These are phyloP conservation scores for Ferrisia virgata DNA, from an alignment of 2,888 invertebrate genomes.

Conservation along the genomic window DNA sequence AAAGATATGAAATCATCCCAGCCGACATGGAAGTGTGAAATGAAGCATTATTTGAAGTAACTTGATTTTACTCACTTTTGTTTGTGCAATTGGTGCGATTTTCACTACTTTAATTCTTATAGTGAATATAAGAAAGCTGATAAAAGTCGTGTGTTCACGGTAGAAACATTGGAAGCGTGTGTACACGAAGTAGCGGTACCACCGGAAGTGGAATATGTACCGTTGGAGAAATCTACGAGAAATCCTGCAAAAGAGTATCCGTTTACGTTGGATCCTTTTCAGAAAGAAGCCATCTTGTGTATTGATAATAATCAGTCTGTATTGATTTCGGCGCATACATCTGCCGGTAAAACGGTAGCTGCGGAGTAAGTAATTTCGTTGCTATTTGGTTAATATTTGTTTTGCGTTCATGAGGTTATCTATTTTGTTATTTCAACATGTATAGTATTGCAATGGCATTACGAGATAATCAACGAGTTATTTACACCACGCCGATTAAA, in stretches of 20 bases:
- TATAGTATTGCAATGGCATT: slow-evolving; percentile 95
- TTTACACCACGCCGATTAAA: slow-evolving; percentile 99
- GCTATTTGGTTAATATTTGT: neutral
- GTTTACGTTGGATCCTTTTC: slow-evolving; percentile 95
- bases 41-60: slow-evolving; percentile 29
- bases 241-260: slow-evolving; percentile 89
- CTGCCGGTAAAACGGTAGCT: slow-evolving; percentile 98
- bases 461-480: slow-evolving; percentile 91
- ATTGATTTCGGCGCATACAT: slow-evolving; percentile 97
- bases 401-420: neutral
- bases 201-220: slow-evolving; percentile 74
- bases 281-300: slow-evolving; percentile 93
- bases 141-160: slow-evolving; percentile 49
- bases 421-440: slow-evolving; percentile 54
- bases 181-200: slow-evolving; percentile 96
- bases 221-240: slow-evolving; percentile 59
- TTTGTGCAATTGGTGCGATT: neutral
- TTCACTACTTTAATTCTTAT: neutral
- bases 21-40: slow-evolving; percentile 32
- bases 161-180: slow-evolving; percentile 89
- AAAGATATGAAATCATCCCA: neutral
- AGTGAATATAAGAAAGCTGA: slow-evolving; percentile 27
- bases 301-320: slow-evolving; percentile 98
- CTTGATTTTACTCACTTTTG: neutral
- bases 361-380: slow-evolving; percentile 78